phyloP scores from a whole-genome alignment of 2,888 invertebrate genomes.

The Amblyjoppa fuscipennis region DNA sequence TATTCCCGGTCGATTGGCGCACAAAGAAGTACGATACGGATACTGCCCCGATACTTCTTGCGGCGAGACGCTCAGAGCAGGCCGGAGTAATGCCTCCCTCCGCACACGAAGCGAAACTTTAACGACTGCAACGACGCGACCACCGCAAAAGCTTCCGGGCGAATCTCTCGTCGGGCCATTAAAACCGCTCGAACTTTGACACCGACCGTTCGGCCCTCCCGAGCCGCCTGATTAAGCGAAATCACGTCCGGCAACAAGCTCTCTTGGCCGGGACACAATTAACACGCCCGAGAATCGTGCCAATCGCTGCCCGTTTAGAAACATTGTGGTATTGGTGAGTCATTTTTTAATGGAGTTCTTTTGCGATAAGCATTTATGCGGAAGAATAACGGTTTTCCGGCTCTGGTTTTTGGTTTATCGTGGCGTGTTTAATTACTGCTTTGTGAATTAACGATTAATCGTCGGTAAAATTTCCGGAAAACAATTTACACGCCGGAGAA shows the following conservation, averaged over 20 bases:
- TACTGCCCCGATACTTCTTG: slow-evolving; percentile 15
- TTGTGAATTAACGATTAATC: not conserved
- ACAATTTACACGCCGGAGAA: not conserved
- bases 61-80: not conserved
- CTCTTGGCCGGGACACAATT: not conserved
- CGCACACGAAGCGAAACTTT: slow-evolving; percentile 29
- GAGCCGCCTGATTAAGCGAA: not conserved
- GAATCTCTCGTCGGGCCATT: slow-evolving; percentile 38
- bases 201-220: slow-evolving; percentile 18
- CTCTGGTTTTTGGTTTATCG: not conserved
- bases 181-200: slow-evolving; percentile 52
- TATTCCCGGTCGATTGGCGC: not conserved
- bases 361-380: too few relatives aligned
- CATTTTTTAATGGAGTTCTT: not conserved
- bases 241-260: not conserved
- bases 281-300: not conserved
- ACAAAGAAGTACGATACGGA: slow-evolving; percentile 19
- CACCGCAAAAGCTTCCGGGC: slow-evolving; percentile 37
- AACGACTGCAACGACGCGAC: slow-evolving; percentile 52
- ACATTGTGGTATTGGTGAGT: not conserved
- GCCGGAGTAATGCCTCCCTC: slow-evolving; percentile 4
- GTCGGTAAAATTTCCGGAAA: not conserved
- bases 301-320: too few relatives aligned
- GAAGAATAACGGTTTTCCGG: not conserved
- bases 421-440: not conserved